phyloP scores from a whole-genome alignment of 2,113 vertebrate genomes.

The Pimephales promelas region DNA sequence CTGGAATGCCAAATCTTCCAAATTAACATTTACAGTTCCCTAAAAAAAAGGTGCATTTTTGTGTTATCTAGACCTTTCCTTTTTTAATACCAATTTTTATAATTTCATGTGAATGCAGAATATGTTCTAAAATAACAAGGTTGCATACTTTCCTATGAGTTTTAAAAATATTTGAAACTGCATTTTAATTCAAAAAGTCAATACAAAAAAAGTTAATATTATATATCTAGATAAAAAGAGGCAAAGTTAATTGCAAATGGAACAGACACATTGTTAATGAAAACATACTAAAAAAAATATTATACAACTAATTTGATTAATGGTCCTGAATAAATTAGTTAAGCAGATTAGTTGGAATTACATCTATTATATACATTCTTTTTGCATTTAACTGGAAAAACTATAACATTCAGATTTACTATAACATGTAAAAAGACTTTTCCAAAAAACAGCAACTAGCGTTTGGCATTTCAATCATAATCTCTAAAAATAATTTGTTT shows the following conservation, averaged over 20 bases:
- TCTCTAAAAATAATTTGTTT: background rate
- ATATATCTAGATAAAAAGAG: background rate
- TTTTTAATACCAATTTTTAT: background rate
- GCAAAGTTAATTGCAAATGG: background rate
- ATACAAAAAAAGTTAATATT: background rate
- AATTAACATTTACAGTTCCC: background rate
- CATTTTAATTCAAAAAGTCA: background rate
- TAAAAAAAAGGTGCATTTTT: background rate
- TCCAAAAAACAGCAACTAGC: background rate
- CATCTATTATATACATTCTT: background rate
- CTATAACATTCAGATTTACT: too few species aligned
- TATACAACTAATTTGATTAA: background rate
- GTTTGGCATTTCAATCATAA: background rate
- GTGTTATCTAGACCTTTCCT: background rate
- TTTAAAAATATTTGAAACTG: background rate
- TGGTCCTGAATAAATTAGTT: background rate
- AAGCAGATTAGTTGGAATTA: background rate
- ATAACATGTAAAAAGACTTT: too few species aligned
- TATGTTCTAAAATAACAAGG: background rate
- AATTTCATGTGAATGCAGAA: background rate
- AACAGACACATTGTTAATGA: background rate
- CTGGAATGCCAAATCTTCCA: background rate
- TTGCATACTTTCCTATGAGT: background rate
- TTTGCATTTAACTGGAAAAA: background rate
- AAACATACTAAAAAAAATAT: background rate